Evolutionary conservation across 2,113 vertebrate genomes (phyloP), one percentile per base, ranked within the genome.

Genomic region (Psilopsiagon aymara): DNA sequence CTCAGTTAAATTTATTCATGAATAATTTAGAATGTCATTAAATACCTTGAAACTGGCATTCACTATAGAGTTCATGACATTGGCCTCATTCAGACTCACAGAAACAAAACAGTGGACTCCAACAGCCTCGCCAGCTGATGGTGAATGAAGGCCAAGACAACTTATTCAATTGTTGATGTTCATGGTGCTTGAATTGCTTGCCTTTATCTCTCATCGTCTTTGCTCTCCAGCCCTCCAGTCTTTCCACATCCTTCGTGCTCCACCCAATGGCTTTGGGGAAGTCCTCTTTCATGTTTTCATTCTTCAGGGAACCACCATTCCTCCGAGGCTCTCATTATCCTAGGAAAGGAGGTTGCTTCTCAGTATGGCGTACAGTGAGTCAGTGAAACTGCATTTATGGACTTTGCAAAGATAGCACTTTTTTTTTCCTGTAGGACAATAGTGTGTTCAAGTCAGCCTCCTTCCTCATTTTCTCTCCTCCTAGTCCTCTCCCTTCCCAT

Each of bases 251-350:
- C 94, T 93, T 88, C 92, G 66, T 92, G 82, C 95, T 96, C 96
- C 94, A 94, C 95, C 95, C 95, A 86, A 94, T 73, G 83, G 82
- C 95, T 95, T 82, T 97, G 92, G 96, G 95, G 95, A 96, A 92
- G 95, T 93, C 95, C 83, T 96, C 95, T 97, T 96, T 94, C 88
- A 96, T 93, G 94, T 97, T 95, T 92, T 88, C 86, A 76, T 93
- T 67, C 93, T 93, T 84, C 60, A 96, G 92, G 95, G 88, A 96
- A 86, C 92, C 83, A 92, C 90, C 90, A 82, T 92, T 41, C 76
- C 80, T 93, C 43, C 0, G 0, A 96, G 95, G 88, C 77, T 89
- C 69, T 96, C 88, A 97, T 96, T 95, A 96, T 60, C 88, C 75
- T 75, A 92, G 81, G 39, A 92, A 88, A 89, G 41, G 69, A 94